Evolutionary conservation across 2,888 invertebrate species (phyloP), one percentile per base, ranked within the genome.

Genomic region (Chalcis sispes): DNA sequence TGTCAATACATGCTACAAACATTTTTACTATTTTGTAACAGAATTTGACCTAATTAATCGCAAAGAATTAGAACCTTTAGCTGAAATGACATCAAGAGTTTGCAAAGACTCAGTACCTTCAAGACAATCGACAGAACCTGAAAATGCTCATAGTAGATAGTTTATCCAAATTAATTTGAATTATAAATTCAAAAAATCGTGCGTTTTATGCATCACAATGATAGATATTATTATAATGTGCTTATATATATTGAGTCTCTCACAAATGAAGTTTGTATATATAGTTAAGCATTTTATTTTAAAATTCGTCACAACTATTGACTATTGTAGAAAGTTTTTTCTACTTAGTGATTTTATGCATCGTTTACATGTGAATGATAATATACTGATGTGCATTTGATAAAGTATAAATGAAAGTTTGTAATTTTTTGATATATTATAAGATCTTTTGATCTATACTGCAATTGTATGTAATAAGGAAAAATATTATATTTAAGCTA

Each of bases 1-100:
- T 85, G 95, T 96, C 0, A 97, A 97, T 88, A 96, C 96, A 0
- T 97, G 97, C 86, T 97, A 97, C 90, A 97, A 97, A 87, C 97
- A 97, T 88, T 97, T 96, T 88, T 97, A 95, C 88, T 97, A 95
- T 86, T 97, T 98, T 89, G 94, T 97, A 23, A 93, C 93, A 59
- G 96, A 97, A 88, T 96, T 96, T 86, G 94, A 94, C 84, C 90
- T 97, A 82, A 93, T 98, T 58, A 94, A 94, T 81, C 89, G 91
- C 40, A 95, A 95, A 86, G 97, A 97, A 88, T 89, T 97, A 80
- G 96, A 97, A 86, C 97, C 97, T 0, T 89, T 97, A 80, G 90
- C 91, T 20, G 94, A 94, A 88, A 94, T 95, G 94, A 94, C 94
- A 8, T 88, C 91, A 3, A 92, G 91, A 85, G 93, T 95, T 78